phyloP scores from a whole-genome alignment of 2,113 vertebrate genomes.

The Perognathus longimembris region DNA sequence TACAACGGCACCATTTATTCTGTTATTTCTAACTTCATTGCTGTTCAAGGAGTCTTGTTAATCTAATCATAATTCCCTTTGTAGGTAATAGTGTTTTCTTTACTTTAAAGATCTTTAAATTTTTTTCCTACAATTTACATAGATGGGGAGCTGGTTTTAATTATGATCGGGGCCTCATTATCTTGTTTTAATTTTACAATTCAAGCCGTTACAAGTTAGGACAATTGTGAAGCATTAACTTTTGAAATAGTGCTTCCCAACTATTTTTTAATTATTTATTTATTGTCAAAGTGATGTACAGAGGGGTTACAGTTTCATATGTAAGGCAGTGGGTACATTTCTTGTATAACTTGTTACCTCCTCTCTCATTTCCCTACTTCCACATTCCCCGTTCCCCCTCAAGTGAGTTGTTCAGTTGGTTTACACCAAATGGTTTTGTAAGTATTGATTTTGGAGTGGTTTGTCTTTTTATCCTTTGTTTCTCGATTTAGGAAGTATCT shows the following conservation, averaged over 20 bases:
- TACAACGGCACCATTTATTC: not conserved
- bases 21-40: not conserved
- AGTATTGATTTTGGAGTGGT: too few relatives aligned
- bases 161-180: not conserved
- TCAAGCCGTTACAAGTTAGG: not conserved
- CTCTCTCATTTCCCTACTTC: too few relatives aligned
- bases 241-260: conserved; percentile 12
- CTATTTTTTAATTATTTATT: too few relatives aligned
- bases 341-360: too few relatives aligned
- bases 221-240: not conserved
- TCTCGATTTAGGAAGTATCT: not conserved
- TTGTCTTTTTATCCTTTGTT: too few relatives aligned
- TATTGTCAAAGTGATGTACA: too few relatives aligned
- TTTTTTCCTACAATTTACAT: not conserved
- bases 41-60: not conserved
- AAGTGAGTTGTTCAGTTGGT: too few relatives aligned
- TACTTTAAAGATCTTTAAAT: not conserved
- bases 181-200: conserved; percentile 15
- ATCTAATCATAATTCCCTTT: not conserved
- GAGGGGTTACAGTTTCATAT: too few relatives aligned
- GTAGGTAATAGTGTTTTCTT: not conserved
- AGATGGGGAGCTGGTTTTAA: not conserved
- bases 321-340: too few relatives aligned
- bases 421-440: too few relatives aligned
- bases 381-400: too few relatives aligned